Evolutionary conservation across 2,113 vertebrate species (phyloP), one percentile per base, ranked within the genome.

Genomic region (Oncorhynchus nerka): DNA sequence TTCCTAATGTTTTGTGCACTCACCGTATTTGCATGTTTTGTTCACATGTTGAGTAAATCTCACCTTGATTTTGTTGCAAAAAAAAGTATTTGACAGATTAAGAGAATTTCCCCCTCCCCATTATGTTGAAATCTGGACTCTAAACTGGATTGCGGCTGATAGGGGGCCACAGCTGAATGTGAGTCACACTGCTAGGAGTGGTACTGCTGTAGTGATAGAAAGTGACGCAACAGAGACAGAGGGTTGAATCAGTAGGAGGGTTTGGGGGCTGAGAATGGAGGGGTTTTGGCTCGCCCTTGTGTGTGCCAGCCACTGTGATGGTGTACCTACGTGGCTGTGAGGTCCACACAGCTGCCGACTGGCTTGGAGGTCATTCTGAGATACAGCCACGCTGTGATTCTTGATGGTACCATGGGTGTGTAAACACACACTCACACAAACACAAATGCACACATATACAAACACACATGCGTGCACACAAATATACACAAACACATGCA

Each of bases 381-480:
- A 32, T 68, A 28, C 16, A 62, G 19, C n/a, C 19, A 24, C 5
- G 59, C 64, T 30, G 66, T 32, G 4, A 45, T 11, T 45, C 39
- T 45, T 45, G 9, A 45, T 45, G 9, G 65, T 3, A 13, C 12
- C 19, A 15, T 67, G 65, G 57, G 16, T 24, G 19, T 64, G 24
- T 20, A 74, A 22, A 65, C 55, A 73, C 28, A 73, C 28, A 24
- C 39, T 11, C 19, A 71, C 13, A 57, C 13, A 20, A 26, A 72
- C 49, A 51, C 39, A 65, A 75, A 83, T 71, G 85, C 73, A 68
- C 71, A 79, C 72, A 83, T 71, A 87, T 73, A 66, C 73, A 79
- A 9, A 12, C 9, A 45, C 9, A 45, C 39, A 3, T 45, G 39
- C 2, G 20, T 73, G 11, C 45, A 67, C 49, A 51, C 39, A 55